Conservation (phyloP, 2,113 vertebrate genomes). For the Sebastes schlegelii region DNA sequence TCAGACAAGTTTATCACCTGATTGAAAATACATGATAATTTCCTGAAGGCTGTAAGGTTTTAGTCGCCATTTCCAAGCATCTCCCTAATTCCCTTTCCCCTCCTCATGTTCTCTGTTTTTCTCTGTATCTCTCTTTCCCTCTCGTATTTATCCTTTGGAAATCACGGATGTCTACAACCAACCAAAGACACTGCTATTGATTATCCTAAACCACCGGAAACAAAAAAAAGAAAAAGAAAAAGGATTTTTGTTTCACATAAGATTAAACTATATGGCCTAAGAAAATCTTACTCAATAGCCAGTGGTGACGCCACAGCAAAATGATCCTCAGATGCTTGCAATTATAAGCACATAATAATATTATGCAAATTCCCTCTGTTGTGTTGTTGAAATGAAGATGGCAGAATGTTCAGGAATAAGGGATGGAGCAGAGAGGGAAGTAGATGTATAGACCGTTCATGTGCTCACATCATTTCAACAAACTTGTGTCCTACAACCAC, state of each 20-base stretch:
- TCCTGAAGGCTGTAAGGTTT: conserved; percentile 55
- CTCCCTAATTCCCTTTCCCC: conserved; percentile 20
- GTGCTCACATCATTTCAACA: not conserved
- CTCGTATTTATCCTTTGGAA: conserved; percentile 46
- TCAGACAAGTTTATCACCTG: conserved; percentile 66
- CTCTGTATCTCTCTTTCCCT: conserved; percentile 5
- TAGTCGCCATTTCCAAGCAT: conserved; percentile 41
- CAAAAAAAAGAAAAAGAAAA: conserved; percentile 30
- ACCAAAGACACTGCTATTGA: conserved; percentile 39
- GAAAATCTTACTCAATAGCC: conserved; percentile 5
- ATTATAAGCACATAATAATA: conserved; percentile 17
- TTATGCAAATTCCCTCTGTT: conserved; percentile 1
- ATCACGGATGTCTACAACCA: conserved; percentile 31
- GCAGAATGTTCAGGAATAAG: not conserved
- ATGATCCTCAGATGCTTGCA: conserved; percentile 17
- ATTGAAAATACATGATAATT: conserved; percentile 61
- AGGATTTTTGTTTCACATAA: conserved; percentile 59
- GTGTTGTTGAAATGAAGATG: conserved; percentile 4
- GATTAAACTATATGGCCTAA: conserved; percentile 37
- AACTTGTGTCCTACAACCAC: not conserved
- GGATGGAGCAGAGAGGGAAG: not conserved
- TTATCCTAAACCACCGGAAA: conserved; percentile 59
- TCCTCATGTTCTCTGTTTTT: conserved; percentile 17
- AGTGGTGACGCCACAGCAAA: not conserved
- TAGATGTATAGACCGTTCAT: not conserved